A percentile compares a stretch with the other conserved stretches of the same genome.
Conservation (phyloP, 2,113 vertebrate species). For the Cinclus cinclus region DNA sequence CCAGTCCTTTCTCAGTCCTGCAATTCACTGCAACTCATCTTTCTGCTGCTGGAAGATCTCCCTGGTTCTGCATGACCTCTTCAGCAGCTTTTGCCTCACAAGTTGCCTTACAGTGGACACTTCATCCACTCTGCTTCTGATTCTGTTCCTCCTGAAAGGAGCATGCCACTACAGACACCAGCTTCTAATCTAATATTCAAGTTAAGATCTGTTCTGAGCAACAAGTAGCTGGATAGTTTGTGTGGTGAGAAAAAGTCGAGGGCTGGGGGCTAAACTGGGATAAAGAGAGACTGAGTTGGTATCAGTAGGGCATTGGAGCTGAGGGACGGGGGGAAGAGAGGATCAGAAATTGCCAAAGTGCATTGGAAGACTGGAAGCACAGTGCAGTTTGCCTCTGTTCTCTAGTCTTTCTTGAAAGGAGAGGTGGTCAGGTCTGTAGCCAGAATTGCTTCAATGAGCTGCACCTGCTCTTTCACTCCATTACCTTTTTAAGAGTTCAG, state of each 20-base stretch:
- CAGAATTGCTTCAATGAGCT: background rate
- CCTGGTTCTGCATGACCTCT: background rate
- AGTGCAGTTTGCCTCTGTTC: background rate
- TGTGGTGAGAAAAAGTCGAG: background rate
- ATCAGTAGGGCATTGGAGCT: background rate
- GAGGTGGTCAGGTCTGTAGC: background rate
- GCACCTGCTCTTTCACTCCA: background rate
- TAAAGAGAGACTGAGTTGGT: background rate
- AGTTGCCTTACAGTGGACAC: background rate
- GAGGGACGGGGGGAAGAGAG: background rate
- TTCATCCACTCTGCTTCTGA: background rate
- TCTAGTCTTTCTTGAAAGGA: background rate
- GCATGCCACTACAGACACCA: background rate
- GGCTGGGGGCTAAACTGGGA: background rate
- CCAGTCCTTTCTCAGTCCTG: background rate
- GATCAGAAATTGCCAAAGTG: background rate
- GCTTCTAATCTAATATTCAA: background rate
- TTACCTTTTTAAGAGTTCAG: background rate
- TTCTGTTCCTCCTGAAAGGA: background rate
- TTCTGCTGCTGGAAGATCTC: background rate
- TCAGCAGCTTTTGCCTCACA: background rate
- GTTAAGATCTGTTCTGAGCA: background rate
- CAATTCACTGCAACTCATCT: background rate
- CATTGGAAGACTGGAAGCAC: background rate
- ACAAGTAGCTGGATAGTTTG: background rate